Percentiles rank a stretch among this genome's conserved stretches.
These are phyloP conservation scores for Avahi laniger DNA, from an alignment of 2,797 vertebrate genomes.

Conservation along the genomic window DNA sequence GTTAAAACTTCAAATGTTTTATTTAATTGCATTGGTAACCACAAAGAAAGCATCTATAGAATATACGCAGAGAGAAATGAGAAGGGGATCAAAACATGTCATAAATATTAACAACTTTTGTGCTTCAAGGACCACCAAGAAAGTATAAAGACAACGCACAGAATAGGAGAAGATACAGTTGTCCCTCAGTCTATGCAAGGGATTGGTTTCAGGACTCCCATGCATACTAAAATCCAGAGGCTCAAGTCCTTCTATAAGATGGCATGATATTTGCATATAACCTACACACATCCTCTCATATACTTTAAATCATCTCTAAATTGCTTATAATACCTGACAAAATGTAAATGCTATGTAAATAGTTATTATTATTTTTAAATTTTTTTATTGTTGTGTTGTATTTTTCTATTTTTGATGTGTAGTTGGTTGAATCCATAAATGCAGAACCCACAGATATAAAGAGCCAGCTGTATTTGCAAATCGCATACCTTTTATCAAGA, in stretches of 20 bases:
- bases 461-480: background rate
- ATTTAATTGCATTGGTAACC: background rate
- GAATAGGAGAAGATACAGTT: background rate
- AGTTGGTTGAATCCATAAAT: too few species aligned
- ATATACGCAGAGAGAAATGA: background rate
- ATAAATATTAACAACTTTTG: background rate
- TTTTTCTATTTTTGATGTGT: too few species aligned
- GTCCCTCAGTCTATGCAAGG: background rate
- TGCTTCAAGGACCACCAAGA: background rate
- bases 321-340: too few species aligned
- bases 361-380: too few species aligned
- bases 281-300: background rate
- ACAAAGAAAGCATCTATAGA: background rate
- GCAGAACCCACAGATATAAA: too few species aligned
- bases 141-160: background rate
- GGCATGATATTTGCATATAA: background rate
- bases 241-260: background rate
- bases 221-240: background rate
- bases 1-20: background rate
- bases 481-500: background rate
- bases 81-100: background rate
- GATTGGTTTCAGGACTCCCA: background rate
- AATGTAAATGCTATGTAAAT: too few species aligned
- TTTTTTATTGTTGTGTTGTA: too few species aligned
- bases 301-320: too few species aligned